Evolutionary conservation across 1,140 invertebrate species (phyloP), one percentile per base, ranked within the genome.

Genomic region (Fopius arisanus): DNA sequence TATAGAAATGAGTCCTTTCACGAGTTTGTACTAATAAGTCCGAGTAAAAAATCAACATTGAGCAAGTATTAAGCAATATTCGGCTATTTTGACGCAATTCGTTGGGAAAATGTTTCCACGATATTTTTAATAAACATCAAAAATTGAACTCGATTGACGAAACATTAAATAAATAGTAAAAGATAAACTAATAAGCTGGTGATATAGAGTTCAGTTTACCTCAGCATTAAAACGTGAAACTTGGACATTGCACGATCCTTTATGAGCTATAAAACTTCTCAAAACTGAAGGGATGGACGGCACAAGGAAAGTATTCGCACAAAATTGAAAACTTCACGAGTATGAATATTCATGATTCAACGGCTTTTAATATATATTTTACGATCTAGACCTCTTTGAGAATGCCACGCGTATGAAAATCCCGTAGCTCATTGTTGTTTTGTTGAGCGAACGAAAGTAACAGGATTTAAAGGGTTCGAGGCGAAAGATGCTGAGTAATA

Each of bases 301-400:
- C 48, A 16, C 31, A 75, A 75, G 73, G 63, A 84, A 86, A 86
- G 82, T 85, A 86, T 84, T 86, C 79, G 80, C 78, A 77, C 79
- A 80, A 87, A 85, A 87, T 86, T 85, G 84, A 86, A 86, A 86
- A 85, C 81, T 86, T 82, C 78, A 84, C 79, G 80, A 19, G 65
- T 76, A 83, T 86, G 81, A 81, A 86, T 85, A 87, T 86, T 86
- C 83, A 86, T 85, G 51, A 70, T 69, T 70, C 73, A 63, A 51
- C 33, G 29, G 14, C 62, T 67, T 87, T 87, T 85, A 83, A 87
- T 86, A 85, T 83, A 82, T 84, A 82, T 85, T 87, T 87, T 86
- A 86, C 74, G 83, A 80, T 75, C 79, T 77, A 78, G 19, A 75
- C 76, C 75, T 74, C 80, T 79, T 79, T 77, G 77, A 77, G 77